A percentile compares a stretch with the other conserved stretches of the same genome.
phyloP scores from a whole-genome alignment of 2,888 invertebrate species.

The Thera britannica region DNA sequence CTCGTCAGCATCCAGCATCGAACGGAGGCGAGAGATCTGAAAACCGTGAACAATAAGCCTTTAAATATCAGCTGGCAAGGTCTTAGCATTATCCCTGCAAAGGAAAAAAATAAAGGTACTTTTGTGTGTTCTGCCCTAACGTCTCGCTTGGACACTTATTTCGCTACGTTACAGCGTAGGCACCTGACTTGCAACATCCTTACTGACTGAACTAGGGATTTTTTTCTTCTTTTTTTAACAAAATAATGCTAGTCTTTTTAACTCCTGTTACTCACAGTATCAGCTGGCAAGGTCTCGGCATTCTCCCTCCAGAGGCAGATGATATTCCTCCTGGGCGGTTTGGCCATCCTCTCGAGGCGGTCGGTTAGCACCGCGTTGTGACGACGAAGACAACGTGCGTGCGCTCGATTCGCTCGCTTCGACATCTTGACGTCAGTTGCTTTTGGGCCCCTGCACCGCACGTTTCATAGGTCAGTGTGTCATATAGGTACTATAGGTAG shows the following conservation, averaged over 20 bases:
- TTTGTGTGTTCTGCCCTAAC: no score
- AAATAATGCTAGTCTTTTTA: no score
- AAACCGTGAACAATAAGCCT: conserved; percentile 6
- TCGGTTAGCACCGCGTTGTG: conserved; percentile 71
- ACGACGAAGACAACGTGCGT: conserved; percentile 66
- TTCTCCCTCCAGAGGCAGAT: conserved; percentile 72
- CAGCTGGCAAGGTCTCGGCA: conserved; percentile 61
- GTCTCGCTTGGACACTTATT: no score
- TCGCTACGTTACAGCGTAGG: no score
- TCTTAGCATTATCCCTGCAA: no score
- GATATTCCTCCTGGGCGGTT: conserved; percentile 64
- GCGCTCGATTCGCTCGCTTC: conserved; percentile 54
- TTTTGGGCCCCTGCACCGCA: conserved; percentile 64
- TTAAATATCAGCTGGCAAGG: no score
- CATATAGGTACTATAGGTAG: no score
- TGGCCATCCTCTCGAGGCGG: conserved; percentile 68
- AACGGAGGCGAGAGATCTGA: conserved; percentile 69
- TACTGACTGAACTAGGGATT: no score
- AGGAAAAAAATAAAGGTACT: no score
- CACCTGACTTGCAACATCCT: conserved; percentile 43
- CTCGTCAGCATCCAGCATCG: conserved; percentile 75
- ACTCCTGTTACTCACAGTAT: conserved; percentile 59
- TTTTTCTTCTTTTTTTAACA: no score
- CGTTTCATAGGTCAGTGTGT: background rate
- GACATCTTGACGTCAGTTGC: conserved; percentile 70